Conservation (phyloP, 2,797 vertebrate species). For the Karalla daura region DNA sequence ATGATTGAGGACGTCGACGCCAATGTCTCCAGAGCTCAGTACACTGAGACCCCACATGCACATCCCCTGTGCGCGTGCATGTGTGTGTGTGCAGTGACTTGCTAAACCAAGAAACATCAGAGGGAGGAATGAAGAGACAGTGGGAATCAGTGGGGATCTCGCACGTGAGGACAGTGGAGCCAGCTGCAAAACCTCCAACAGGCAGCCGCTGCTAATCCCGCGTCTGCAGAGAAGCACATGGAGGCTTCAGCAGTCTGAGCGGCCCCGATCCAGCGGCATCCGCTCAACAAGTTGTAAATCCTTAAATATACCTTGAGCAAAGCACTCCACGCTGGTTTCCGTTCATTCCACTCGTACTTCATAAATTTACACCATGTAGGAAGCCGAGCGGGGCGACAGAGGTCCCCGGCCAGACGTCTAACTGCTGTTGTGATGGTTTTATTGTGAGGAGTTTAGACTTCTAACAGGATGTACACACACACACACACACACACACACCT, state of each 20-base stretch:
- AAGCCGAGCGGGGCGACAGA: slow-evolving; percentile 13
- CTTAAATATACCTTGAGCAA: neutral
- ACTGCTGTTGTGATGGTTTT: neutral
- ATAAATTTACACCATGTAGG: too few species aligned
- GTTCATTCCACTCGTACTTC: neutral
- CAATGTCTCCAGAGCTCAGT: neutral
- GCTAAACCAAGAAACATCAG: neutral
- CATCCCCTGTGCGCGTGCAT: too few species aligned
- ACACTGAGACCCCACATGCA: slow-evolving; percentile 7
- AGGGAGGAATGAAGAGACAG: neutral
- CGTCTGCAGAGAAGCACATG: neutral
- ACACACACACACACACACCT: neutral
- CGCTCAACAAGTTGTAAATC: neutral
- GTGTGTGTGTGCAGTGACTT: neutral
- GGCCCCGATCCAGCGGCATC: neutral
- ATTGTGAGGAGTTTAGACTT: slow-evolving; percentile 1
- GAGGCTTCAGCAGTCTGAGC: neutral
- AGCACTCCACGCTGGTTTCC: neutral
- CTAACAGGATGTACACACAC: neutral
- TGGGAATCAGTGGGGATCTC: neutral
- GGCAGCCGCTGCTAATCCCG: neutral
- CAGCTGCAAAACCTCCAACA: slow-evolving; percentile 1
- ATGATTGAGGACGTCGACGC: slow-evolving; percentile 34
- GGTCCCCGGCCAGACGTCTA: neutral
- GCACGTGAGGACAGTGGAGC: slow-evolving; percentile 3